A percentile compares a stretch with the other conserved stretches of the same genome.
Evolutionary conservation across 2,888 invertebrate genomes (phyloP).

Genomic region (Hirtodrosophila cameraria): DNA sequence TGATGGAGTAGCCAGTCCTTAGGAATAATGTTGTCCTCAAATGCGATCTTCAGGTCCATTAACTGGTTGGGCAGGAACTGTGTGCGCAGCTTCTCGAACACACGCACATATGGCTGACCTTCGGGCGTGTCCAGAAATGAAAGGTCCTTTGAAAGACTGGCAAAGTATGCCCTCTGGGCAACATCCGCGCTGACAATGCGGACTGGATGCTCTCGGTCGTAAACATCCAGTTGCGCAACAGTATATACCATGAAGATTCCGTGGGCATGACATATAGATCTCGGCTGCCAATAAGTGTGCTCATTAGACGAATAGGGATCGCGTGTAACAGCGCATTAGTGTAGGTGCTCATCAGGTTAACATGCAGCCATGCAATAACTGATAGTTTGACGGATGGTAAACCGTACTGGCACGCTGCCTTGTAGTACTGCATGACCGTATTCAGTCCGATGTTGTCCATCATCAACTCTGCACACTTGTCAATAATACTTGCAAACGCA

Average conservation of each 20-base stretch:
- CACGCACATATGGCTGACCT: conserved; percentile 86
- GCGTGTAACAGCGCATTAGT: conserved; percentile 86
- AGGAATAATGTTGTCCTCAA: conserved; percentile 89
- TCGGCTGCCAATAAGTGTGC: conserved; percentile 86
- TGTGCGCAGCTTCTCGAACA: conserved; percentile 88
- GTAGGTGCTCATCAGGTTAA: conserved; percentile 88
- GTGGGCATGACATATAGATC: conserved; percentile 91
- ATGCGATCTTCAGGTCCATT: conserved; percentile 88
- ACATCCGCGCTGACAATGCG: conserved; percentile 66
- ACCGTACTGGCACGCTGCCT: conserved; percentile 89
- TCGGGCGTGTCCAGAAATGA: conserved; percentile 87
- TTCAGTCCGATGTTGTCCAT: conserved; percentile 89
- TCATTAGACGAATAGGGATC: conserved; percentile 88
- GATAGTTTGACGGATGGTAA: conserved; percentile 87
- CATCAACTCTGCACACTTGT: conserved; percentile 90
- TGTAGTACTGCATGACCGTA: conserved; percentile 89
- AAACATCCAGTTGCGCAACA: conserved; percentile 89
- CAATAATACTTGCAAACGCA: conserved; percentile 89
- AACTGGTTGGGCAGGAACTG: conserved; percentile 89
- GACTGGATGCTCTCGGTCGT: conserved; percentile 82
- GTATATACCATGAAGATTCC: conserved; percentile 90
- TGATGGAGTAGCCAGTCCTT: conserved; percentile 88
- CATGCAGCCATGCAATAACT: conserved; percentile 89
- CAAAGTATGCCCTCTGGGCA: conserved; percentile 79
- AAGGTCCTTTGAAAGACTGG: conserved; percentile 80